Base-by-base conservation (phyloP, 1,140 invertebrate species). In the Leptonema lineaticorne region DNA sequence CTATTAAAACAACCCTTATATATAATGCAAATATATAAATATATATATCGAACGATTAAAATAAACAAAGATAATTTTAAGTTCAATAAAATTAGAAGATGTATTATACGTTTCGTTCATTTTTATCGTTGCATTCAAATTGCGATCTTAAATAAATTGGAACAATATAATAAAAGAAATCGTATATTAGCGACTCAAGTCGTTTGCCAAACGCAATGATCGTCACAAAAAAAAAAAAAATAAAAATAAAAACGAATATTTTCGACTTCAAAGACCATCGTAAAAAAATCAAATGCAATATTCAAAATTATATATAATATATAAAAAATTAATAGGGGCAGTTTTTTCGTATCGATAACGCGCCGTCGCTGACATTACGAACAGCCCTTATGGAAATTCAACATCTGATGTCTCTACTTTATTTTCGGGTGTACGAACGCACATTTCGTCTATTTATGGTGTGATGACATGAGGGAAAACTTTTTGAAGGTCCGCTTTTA, bases 331-430 rank as follows among this genome's bases (percentile, higher is more conserved):
- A 20, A 22, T 53, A 24, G 8, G 3, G 24, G 50, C 22, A 22
- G 24, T 53, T 14, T 41, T 41, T 41, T 24, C 3, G 9, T 26
- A 24, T 11, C 9, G 1, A 53, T 53, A 53, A 67, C 69, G 69
- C 58, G 58, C 2, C 69, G 60, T 33, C 65, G 11, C 41, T 58
- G 30, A 11, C 8, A 20, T 5, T 27, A 4, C n/a, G 45, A 48
- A 48, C 26, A n/a, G 62, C 59, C 65, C 69, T 71, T 68, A 64
- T 68, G 53, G 69, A 71, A 71, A 71, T 71, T 64, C 67, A 71
- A 64, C 65, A 68, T 71, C 69, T 71, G 69, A 71, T 71, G 69
- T 68, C 69, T 62, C 30, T 67, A 67, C 60, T 67, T 58, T 67
- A 68, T 68, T 64, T 68, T 33, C n/a, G 59, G 46, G 63, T 60